Base-by-base conservation (phyloP, 2,113 vertebrate species). In the Halichoerus grypus region DNA sequence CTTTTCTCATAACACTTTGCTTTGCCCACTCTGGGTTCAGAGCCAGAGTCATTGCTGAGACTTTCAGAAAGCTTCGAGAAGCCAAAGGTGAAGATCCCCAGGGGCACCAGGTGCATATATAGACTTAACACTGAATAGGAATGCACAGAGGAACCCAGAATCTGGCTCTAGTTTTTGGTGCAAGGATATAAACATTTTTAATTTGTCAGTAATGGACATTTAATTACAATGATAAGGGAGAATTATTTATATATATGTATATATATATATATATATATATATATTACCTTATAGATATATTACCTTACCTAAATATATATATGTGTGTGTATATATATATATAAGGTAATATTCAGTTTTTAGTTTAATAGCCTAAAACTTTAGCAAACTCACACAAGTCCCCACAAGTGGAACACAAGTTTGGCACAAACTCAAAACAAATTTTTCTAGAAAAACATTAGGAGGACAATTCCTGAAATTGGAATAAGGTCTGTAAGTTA, bases 351-450 rank as follows among this genome's bases (percentile, higher is more conserved):
- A 15, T 46, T 72, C 46, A 86, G 14, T 51, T 93, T 61, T 93
- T 53, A 69, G 77, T 65, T 95, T 59, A 85, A 39, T 81, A 91
- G 21, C 39, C 59, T 96, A 82, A 94, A 76, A 42, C 39, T 83
- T 89, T 12, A 95, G 59, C n/a, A 59, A 55, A 55, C 13, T 77
- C 57, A 85, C 18, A 36, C 24, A 76, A 82, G 49, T 92, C 42
- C 12, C 36, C 51, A 88, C 14, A 82, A 85, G 42, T 33, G 42
- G 61, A 28, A 65, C 13, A 84, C 15, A 57, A 72, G 46, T 31
- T 59, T 82, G 42, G 63, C 31, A 83, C 36, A 83, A 93, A 74
- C 7, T 10, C 12, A 71, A 77, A 31, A 61, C 76, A 93, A 79
- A 39, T 11, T 76, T 76, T 55, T 57, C 59, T 80, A 87, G 55